Conservation (phyloP, 1,140 invertebrate species). For the Apis cerana region DNA sequence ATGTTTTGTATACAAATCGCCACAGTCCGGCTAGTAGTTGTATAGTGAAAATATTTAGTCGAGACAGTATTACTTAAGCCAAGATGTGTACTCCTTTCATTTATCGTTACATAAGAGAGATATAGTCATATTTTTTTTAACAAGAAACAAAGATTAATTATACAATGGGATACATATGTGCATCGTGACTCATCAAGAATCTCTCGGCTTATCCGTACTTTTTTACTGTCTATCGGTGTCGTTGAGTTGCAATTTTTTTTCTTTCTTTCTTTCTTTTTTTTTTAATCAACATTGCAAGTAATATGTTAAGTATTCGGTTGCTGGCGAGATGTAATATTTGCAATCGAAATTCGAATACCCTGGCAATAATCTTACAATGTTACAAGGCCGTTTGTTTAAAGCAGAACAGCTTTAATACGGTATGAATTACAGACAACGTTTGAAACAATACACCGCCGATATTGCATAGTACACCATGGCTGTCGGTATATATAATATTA, state of each 20-base stretch:
- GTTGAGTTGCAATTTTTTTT: neutral
- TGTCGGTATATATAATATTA: conserved; percentile 52
- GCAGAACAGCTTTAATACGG: conserved; percentile 56
- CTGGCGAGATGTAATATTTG: conserved; percentile 68
- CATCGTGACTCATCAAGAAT: conserved; percentile 21
- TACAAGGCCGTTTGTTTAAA: conserved; percentile 69
- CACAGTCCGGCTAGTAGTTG: neutral
- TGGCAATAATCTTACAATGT: conserved; percentile 21
- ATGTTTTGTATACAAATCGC: neutral
- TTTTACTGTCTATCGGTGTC: neutral
- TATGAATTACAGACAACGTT: conserved; percentile 71
- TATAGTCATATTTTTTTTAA: neutral
- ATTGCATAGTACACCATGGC: conserved; percentile 49
- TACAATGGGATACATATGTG: conserved; percentile 23
- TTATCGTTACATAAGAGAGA: conserved; percentile 10
- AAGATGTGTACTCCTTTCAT: neutral
- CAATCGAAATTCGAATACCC: conserved; percentile 68
- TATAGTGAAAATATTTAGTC: neutral
- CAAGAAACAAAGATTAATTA: conserved; percentile 32
- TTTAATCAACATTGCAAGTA: conserved; percentile 39
- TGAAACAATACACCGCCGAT: conserved; percentile 71
- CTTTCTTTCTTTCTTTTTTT: conserved; percentile 2
- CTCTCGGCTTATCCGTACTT: conserved; percentile 20
- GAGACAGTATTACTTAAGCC: neutral
- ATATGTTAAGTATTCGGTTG: conserved; percentile 61